Evolutionary conservation across 2,113 vertebrate species (phyloP).

Genomic region (Prinia subflava): DNA sequence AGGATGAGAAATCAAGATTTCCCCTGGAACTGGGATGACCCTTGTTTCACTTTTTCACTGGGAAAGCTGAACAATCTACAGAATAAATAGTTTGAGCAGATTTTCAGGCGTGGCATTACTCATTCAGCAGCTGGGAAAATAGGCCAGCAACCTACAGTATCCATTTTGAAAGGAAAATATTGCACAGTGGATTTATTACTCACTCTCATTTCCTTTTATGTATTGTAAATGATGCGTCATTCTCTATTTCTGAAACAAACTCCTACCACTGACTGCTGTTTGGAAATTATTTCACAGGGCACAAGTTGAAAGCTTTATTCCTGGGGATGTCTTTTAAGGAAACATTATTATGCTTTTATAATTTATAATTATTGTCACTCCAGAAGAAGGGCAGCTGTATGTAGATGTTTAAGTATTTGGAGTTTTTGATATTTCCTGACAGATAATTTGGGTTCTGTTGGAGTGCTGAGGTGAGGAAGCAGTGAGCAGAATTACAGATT

Average conservation of each 20-base stretch:
- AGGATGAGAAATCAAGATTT: not conserved
- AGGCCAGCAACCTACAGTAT: constrained; percentile 25
- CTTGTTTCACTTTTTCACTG: not conserved
- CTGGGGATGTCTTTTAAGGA: not conserved
- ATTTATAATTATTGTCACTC: not conserved
- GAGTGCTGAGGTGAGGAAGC: not conserved
- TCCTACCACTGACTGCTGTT: not conserved
- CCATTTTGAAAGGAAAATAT: constrained; percentile 40
- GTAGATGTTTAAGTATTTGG: not conserved
- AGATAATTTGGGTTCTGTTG: not conserved
- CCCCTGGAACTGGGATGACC: not conserved
- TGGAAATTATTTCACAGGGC: constrained; percentile 17
- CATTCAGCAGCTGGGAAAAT: constrained; percentile 46
- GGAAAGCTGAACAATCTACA: not conserved
- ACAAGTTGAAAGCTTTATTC: not conserved
- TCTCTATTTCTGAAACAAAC: constrained; percentile 47
- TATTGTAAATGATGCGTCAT: constrained; percentile 30
- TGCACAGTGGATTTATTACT: constrained; percentile 42
- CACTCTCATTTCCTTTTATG: constrained; percentile 25
- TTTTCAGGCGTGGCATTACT: constrained; percentile 20
- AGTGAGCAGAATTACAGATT: not conserved
- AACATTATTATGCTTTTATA: not conserved
- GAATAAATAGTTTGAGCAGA: not conserved
- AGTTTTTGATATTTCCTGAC: not conserved
- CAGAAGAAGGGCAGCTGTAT: not conserved